Base-by-base conservation (phyloP, 2,888 invertebrate genomes). In the Thysanoteuthis rhombus region DNA sequence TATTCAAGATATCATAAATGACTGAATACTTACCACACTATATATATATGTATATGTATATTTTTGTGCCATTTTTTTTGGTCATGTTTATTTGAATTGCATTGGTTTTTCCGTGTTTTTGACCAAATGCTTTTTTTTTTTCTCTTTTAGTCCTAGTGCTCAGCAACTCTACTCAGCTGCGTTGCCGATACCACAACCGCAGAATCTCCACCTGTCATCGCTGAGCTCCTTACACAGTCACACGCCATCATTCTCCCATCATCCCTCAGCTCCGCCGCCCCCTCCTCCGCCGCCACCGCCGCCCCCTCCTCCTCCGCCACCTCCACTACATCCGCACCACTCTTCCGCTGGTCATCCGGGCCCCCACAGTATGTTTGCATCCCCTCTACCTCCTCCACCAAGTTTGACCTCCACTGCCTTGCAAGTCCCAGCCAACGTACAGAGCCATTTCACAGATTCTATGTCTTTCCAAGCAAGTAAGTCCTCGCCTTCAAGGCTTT, bases 391-490 rank as follows among this genome's bases (percentile, higher is more conserved):
- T 93, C 93, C 93, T 47, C 93, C 47, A 47, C 93, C 93, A 93
- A 93, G 32, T 58, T 39, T 93, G 47, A 93, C 93, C 93, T 93
- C 93, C 39, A 93, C 93, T 58, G 93, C 93, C 93, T 93, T 93
- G 93, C 58, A 47, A 93, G 93, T 93, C 47, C 52, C 93, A 39
- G 93, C 52, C 47, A 93, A 93, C 42, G 93, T 93, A 52, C 52
- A 47, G 47, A 93, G 58, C 38, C 93, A 93, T 39, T 93, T 52
- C 52, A 47, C 93, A 93, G 93, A 93, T 36, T 47, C 93, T 58
- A 47, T 93, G 93, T 58, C 93, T 93, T 93, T 58, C 93, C 93
- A 47, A 93, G 93, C 93, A 93, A 93, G 93, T 93, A 93, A 93
- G 93, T 93, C 16, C 58, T 10, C 5, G 75, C 75, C 75, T n/a